Evolutionary conservation across 2,888 invertebrate genomes (phyloP), one percentile per base, ranked within the genome.

Genomic region (Lasioglossum marginatum): DNA sequence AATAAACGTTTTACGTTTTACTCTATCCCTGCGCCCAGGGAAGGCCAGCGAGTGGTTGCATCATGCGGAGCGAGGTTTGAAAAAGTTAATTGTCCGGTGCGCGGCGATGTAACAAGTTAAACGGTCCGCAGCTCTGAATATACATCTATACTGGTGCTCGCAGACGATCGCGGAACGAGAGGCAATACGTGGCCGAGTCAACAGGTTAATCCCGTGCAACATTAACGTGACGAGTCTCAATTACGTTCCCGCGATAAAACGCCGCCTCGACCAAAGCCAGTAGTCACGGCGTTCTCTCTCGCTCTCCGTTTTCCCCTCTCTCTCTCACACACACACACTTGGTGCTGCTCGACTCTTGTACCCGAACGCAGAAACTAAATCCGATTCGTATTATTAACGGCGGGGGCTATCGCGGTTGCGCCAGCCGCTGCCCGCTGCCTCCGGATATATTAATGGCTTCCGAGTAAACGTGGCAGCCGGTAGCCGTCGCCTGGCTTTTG

Each of bases 191-290:
- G 72, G 63, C 27, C 75, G 75, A 77, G 82, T 83, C 83, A 81
- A 81, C 82, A 77, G 77, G 78, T 84, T 84, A 82, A 82, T 78
- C 78, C 78, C 70, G 72, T 60, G 77, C 70, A 78, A 82, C 77
- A 48, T 82, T 74, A 82, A 76, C 84, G 82, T 52, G 68, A 78
- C 78, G 43, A 74, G 74, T 84, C 83, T 82, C 74, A 71, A 84
- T 84, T 83, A 84, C 63, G 71, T 27, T 27, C 77, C 48, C 31
- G 71, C 71, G 37, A 84, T 84, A 78, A 78, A 82, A 74, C 84
- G 70, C 37, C 71, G 73, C 48, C 73, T 77, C 82, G 43, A 34
- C 40, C 60, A n/a, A 27, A 23, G 63, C 31, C 52, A 31, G 60
- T 76, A 52, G 71, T 83, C 75, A 48, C 82, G 73, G 60, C 48